A percentile compares a stretch with the other conserved stretches of the same genome.
phyloP scores from a whole-genome alignment of 1,140 invertebrate species.

The Drosophila mauritiana region DNA sequence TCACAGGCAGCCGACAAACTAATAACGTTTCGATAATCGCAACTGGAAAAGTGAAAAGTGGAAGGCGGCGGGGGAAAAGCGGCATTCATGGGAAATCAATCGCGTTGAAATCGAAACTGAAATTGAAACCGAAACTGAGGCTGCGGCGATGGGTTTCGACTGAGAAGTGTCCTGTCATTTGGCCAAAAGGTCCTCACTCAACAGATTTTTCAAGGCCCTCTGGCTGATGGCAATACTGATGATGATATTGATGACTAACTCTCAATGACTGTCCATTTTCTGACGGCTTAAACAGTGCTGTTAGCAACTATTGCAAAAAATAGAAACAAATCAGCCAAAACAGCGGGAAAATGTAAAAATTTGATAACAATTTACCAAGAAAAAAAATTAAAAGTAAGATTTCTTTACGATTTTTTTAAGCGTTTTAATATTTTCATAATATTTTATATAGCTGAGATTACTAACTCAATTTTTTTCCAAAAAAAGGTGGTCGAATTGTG shows the following conservation, averaged over 20 bases:
- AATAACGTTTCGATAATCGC: constrained; percentile 65
- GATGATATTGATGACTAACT: constrained; percentile 54
- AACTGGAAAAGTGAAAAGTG: constrained; percentile 10
- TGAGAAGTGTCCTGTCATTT: constrained; percentile 33
- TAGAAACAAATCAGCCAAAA: not conserved
- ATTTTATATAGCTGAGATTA: too few species aligned
- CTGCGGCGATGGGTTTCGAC: constrained; percentile 46
- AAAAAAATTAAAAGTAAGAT: too few species aligned
- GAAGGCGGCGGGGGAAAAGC: constrained; percentile 1
- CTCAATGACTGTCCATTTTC: constrained; percentile 38
- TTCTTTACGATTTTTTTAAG: too few species aligned
- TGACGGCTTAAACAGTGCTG: not conserved
- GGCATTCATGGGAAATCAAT: constrained; percentile 62
- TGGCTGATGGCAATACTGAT: constrained; percentile 25
- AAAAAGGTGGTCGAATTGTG: too few species aligned
- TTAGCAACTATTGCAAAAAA: not conserved
- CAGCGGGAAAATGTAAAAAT: not conserved
- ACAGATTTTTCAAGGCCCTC: constrained; percentile 17
- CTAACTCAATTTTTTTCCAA: too few species aligned
- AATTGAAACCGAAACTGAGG: constrained; percentile 47
- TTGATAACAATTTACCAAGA: not conserved
- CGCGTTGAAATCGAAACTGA: constrained; percentile 60
- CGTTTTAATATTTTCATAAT: too few species aligned
- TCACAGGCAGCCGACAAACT: constrained; percentile 62
- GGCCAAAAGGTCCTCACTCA: constrained; percentile 15